Percentiles rank a stretch among this genome's conserved stretches.
These are phyloP conservation scores for Cyrtonyx montezumae DNA, from an alignment of 2,113 vertebrate genomes.

Conservation along the genomic window DNA sequence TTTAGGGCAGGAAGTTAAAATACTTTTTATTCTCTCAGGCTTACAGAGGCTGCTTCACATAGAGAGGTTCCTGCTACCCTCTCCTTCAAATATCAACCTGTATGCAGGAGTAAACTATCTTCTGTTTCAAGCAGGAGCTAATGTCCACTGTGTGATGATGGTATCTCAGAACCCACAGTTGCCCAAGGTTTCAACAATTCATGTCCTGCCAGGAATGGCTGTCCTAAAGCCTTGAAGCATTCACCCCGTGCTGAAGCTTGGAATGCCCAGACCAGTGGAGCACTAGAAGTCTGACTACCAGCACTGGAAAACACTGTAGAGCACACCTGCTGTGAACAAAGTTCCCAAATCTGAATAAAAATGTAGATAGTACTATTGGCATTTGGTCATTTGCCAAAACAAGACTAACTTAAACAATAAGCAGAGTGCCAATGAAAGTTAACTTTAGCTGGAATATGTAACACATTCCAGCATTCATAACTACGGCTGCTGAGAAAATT, in stretches of 20 bases:
- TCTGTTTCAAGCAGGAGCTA: neutral
- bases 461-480: neutral
- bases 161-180: neutral
- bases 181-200: neutral
- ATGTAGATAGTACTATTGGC: neutral
- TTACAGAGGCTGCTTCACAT: neutral
- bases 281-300: neutral
- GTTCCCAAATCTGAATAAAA: neutral
- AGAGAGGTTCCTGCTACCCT: neutral
- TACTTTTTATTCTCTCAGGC: neutral
- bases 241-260: neutral
- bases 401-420: neutral
- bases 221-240: neutral
- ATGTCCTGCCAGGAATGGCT: fast-evolving
- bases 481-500: neutral
- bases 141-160: neutral
- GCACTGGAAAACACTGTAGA: neutral
- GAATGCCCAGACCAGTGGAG: neutral
- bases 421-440: neutral
- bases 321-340: neutral
- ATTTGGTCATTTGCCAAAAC: neutral
- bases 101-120: neutral
- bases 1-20: conserved; percentile 29
- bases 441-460: neutral
- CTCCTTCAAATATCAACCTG: neutral